Base-by-base conservation (phyloP, 2,113 vertebrate species). In the Eclectus roratus region DNA sequence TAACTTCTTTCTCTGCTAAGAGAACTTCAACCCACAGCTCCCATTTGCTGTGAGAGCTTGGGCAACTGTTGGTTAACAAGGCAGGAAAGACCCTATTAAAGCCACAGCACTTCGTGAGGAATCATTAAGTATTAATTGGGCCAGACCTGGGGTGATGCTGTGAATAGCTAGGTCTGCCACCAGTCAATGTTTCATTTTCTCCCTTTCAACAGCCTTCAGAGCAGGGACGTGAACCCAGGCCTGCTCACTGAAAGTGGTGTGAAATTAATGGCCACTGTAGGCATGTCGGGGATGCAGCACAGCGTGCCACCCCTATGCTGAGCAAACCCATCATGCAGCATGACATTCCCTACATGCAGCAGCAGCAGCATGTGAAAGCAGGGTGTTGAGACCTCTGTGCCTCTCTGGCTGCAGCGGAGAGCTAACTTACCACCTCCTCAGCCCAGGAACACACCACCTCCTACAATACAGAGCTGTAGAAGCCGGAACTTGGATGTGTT, bases 81-180 rank as follows among this genome's bases (percentile, higher is more conserved):
- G 74, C 63, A 80, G 80, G 74, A 27, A 76, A 46, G 63, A 15
- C 18, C 74, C 85, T 37, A 29, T 70, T 76, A 76, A 53, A 60
- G 74, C 69, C 3, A 2, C 28, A 74, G 64, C 55, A 5, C 68
- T 80, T 46, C 27, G 79, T 49, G 43, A 23, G 41, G 73, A 76
- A 8, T 70, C 85, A 74, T 84, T 83, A 94, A 80, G 68, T 65
- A 88, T 64, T 91, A 84, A 84, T 31, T 76, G 80, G 80, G 80
- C 46, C 80, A 76, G 84, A 80, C 63, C 80, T 10, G 37, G 79
- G 74, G 63, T 10, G 85, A 61, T 43, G 68, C 9, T 58, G 35
- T 7, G 69, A 74, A 1, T 17, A n/a, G 35, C 1, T 66, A 19
- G 12, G 56, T 74, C 46, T 66, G 74, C 70, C 25, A 81, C 46